A percentile compares a stretch with the other conserved stretches of the same genome.
Conservation (phyloP, 2,113 vertebrate species). For the Mus musculus region DNA sequence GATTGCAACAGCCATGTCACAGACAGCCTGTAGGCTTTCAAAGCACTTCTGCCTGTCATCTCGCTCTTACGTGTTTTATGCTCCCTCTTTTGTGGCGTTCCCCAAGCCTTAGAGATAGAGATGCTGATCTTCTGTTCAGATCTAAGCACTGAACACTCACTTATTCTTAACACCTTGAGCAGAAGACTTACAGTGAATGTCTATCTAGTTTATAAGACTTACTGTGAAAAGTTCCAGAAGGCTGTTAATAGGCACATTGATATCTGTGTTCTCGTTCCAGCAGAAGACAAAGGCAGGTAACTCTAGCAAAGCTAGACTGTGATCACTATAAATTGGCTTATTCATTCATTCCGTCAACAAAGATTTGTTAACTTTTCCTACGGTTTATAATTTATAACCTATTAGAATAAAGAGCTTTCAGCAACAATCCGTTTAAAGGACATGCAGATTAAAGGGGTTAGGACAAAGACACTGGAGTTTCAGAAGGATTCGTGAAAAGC, state of each 20-base stretch:
- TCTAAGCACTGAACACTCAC: not conserved
- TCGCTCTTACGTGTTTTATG: not conserved
- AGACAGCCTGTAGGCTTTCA: not conserved
- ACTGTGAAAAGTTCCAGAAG: not conserved
- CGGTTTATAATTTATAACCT: not conserved
- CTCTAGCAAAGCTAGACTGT: not conserved
- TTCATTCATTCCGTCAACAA: not conserved
- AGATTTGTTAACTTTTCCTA: not conserved
- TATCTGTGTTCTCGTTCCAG: not conserved
- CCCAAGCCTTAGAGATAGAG: not conserved
- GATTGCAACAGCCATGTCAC: not conserved
- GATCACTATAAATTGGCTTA: not conserved
- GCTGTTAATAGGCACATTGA: not conserved
- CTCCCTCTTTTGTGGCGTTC: too few species aligned
- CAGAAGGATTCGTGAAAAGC: not conserved
- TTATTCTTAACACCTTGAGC: not conserved
- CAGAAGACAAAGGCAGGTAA: not conserved
- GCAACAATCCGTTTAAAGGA: not conserved
- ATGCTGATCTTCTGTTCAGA: too few species aligned
- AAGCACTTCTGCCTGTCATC: not conserved
- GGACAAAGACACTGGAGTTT: conserved; percentile 1
- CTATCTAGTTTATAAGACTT: not conserved
- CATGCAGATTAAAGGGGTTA: not conserved
- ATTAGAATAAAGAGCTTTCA: not conserved
- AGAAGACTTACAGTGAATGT: not conserved